Evolutionary conservation across 2,797 vertebrate species (phyloP).

Genomic region (Gymnothorax javanicus): DNA sequence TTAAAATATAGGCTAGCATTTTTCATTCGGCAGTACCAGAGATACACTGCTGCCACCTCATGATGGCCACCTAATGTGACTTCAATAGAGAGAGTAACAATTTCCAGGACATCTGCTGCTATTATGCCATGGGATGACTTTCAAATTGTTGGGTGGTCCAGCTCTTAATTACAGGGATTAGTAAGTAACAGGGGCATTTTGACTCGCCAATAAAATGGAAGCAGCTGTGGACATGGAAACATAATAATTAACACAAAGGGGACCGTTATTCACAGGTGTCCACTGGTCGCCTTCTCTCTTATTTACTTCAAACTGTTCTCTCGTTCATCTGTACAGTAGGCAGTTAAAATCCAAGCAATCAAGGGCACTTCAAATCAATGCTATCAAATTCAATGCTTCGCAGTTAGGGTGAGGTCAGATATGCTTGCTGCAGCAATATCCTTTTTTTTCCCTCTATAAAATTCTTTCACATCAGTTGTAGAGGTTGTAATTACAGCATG

Average conservation of each 20-base stretch:
- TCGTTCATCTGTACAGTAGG: neutral
- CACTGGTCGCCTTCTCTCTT: neutral
- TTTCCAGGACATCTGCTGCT: conserved; percentile 30
- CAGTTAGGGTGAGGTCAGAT: neutral
- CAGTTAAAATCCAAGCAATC: conserved; percentile 13
- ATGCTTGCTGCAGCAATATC: neutral
- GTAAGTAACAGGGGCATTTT: conserved; percentile 70
- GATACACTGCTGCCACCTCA: conserved; percentile 26
- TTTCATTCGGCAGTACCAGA: conserved; percentile 4
- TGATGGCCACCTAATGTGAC: conserved; percentile 21
- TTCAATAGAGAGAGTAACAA: neutral
- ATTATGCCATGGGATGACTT: conserved; percentile 21
- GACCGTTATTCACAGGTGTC: conserved; percentile 14
- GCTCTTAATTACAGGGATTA: conserved; percentile 78
- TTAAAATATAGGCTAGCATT: neutral
- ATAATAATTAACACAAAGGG: neutral
- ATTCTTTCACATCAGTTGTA: neutral
- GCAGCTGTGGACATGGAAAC: conserved; percentile 77
- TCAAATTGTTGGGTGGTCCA: conserved; percentile 43
- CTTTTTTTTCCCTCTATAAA: neutral
- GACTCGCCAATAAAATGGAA: conserved; percentile 64
- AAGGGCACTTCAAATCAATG: neutral
- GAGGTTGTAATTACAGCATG: neutral
- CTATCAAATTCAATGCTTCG: neutral
- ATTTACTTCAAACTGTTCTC: neutral